Evolutionary conservation across 2,888 invertebrate genomes (phyloP).

Genomic region (Geotrupes spiniger): DNA sequence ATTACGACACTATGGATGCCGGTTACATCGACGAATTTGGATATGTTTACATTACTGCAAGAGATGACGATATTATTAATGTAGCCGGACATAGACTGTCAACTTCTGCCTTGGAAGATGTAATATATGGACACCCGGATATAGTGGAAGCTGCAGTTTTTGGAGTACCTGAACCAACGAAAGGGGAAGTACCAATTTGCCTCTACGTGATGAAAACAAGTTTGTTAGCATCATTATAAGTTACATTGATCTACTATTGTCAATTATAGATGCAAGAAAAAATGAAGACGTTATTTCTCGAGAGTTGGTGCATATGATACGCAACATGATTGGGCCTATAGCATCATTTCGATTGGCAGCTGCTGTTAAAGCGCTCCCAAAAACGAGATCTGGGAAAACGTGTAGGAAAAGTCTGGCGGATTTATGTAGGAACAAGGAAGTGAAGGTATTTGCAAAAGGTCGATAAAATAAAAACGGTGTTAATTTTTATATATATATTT

Average conservation of each 20-base stretch:
- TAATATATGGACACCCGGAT: constrained; percentile 80
- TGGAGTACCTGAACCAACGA: constrained; percentile 84
- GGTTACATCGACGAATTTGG: constrained; percentile 82
- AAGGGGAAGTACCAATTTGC: constrained; percentile 88
- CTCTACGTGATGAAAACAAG: constrained; percentile 75
- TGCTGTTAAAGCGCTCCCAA: constrained; percentile 76
- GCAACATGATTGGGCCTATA: constrained; percentile 77
- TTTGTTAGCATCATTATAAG: constrained; percentile 30
- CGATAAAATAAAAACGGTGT: constrained; percentile 7
- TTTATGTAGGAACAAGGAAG: constrained; percentile 75
- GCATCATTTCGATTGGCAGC: constrained; percentile 81
- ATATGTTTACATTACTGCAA: constrained; percentile 82
- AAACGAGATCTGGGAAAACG: constrained; percentile 84
- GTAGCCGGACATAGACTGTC: constrained; percentile 92
- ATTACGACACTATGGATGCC: constrained; percentile 94
- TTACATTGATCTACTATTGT: background rate
- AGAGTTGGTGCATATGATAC: constrained; percentile 59
- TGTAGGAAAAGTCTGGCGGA: constrained; percentile 79
- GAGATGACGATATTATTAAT: constrained; percentile 94
- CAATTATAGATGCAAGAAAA: constrained; percentile 49
- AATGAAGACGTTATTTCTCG: constrained; percentile 54
- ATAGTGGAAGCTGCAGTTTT: constrained; percentile 86
- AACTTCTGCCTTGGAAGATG: constrained; percentile 87
- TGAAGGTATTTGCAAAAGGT: constrained; percentile 61
- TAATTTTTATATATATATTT: constrained; percentile 18